Conservation (phyloP, 92 coral and sea anemone genomes). For the Parazoanthus swiftii region DNA sequence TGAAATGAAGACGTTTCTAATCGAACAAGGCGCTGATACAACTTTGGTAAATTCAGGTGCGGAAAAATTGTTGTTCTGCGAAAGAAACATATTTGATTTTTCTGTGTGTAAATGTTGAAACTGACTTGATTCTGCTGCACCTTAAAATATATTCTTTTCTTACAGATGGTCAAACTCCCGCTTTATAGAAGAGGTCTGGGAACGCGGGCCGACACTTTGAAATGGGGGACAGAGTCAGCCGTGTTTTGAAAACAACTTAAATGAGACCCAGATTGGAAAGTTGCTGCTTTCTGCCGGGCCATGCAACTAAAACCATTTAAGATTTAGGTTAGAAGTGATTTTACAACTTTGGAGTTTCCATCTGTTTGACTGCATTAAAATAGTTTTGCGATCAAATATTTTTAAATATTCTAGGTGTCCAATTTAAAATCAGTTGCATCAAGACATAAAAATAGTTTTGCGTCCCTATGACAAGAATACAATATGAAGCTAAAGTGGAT, state of each 20-base stretch:
- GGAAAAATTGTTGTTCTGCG: neutral
- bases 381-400: no score
- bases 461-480: no score
- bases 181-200: neutral
- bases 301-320: neutral
- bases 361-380: neutral
- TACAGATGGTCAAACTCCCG: neutral
- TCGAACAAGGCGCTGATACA: constrained; percentile 70
- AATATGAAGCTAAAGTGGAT: no score
- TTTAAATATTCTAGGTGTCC: no score
- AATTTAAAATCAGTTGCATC: no score
- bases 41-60: constrained; percentile 72
- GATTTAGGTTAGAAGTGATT: no score
- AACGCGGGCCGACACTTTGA: no score
- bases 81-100: no score
- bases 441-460: no score
- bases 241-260: neutral
- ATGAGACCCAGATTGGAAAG: neutral
- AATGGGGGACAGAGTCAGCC: neutral
- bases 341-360: neutral
- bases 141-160: neutral
- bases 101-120: no score
- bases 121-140: neutral
- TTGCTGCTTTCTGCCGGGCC: neutral
- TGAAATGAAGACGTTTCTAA: constrained; percentile 59